Evolutionary conservation across 2,888 invertebrate species (phyloP).

Genomic region (Ectropis crepuscularia): DNA sequence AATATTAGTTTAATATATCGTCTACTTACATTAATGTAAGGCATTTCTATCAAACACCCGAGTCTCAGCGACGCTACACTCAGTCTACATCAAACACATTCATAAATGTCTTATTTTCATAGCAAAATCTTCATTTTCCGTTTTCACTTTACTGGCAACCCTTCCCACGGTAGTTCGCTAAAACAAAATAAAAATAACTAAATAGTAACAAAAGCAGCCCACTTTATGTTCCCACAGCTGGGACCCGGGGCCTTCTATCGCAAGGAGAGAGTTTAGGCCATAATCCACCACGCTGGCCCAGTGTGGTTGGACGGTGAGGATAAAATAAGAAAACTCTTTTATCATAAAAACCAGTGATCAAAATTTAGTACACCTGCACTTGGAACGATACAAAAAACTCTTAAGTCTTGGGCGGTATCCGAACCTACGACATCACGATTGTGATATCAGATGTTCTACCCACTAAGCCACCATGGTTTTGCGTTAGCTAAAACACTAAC

Average conservation of each 20-base stretch:
- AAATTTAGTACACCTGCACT: too few species aligned
- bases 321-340: too few species aligned
- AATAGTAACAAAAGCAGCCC: slow-evolving; percentile 2
- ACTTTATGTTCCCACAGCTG: too few species aligned
- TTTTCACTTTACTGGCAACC: slow-evolving; percentile 38
- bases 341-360: too few species aligned
- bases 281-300: too few species aligned
- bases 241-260: too few species aligned
- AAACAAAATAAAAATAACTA: slow-evolving; percentile 39
- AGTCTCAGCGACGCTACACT: slow-evolving; percentile 36
- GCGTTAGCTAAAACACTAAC: neutral
- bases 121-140: slow-evolving; percentile 38
- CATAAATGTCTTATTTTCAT: slow-evolving; percentile 33
- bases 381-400: slow-evolving; percentile 2
- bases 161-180: slow-evolving; percentile 40
- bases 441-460: too few species aligned
- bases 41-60: slow-evolving; percentile 42
- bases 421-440: too few species aligned
- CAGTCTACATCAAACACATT: slow-evolving; percentile 27
- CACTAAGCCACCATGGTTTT: too few species aligned
- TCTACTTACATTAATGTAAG: slow-evolving; percentile 43
- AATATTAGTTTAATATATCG: slow-evolving; percentile 18
- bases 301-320: too few species aligned
- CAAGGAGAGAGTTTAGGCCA: too few species aligned
- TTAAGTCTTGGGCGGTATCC: too few species aligned